A percentile compares a stretch with the other conserved stretches of the same genome.
Evolutionary conservation across 1,140 invertebrate genomes (phyloP).

Genomic region (Cyclargus thomasi): DNA sequence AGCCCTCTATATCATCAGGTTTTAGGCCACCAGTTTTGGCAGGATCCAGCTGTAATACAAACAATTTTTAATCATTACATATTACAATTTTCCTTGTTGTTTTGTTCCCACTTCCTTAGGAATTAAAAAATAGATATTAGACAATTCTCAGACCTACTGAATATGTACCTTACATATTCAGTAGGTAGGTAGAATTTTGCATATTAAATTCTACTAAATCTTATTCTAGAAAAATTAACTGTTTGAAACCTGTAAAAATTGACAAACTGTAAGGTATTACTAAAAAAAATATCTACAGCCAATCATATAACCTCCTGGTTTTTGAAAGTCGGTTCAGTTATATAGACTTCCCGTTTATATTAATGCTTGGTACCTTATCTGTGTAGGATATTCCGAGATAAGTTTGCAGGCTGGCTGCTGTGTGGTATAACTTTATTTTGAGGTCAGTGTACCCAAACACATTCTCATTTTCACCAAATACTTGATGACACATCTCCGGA

Average conservation of each 20-base stretch:
- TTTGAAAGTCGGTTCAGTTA: too few relatives aligned
- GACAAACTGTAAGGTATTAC: not conserved
- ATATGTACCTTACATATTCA: too few relatives aligned
- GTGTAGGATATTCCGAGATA: conserved; percentile 68
- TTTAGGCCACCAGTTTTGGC: conserved; percentile 76
- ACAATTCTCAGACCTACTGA: too few relatives aligned
- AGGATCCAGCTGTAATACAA: conserved; percentile 62
- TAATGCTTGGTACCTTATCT: conserved; percentile 53
- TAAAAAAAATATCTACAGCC: too few relatives aligned
- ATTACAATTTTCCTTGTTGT: not conserved
- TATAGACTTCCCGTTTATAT: too few relatives aligned
- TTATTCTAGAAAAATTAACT: too few relatives aligned
- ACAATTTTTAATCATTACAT: not conserved
- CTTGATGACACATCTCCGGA: conserved; percentile 94
- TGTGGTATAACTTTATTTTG: conserved; percentile 87
- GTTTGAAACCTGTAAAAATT: not conserved
- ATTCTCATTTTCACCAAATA: conserved; percentile 94
- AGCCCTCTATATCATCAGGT: conserved; percentile 88
- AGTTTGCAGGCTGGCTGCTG: conserved; percentile 82
- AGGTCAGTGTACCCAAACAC: conserved; percentile 95
- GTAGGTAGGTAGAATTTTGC: too few relatives aligned
- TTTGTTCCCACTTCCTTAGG: too few relatives aligned
- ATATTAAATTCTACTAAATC: too few relatives aligned
- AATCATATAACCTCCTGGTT: too few relatives aligned
- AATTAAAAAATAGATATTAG: too few relatives aligned